Percentiles rank a stretch among this genome's conserved stretches.
These are phyloP conservation scores for Vannuccia rotundouncinata DNA, from an alignment of 2,888 invertebrate species.

Conservation along the genomic window DNA sequence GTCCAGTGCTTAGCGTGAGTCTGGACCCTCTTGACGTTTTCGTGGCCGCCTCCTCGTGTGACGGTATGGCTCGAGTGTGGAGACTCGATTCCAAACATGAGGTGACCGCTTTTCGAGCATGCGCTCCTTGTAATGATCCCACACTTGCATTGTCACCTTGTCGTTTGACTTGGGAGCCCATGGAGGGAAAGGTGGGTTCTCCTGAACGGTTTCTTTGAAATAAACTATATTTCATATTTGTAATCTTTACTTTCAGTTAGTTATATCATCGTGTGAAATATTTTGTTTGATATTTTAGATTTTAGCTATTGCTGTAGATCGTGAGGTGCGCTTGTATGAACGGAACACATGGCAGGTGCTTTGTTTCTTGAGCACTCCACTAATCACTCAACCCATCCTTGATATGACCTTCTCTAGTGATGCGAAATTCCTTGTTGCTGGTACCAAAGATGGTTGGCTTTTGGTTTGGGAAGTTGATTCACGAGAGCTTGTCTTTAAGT, in stretches of 20 bases:
- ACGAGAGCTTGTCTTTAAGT: background rate
- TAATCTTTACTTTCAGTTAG: too few relatives aligned
- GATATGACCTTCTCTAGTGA: background rate
- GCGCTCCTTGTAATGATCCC: conserved; percentile 12
- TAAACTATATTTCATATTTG: too few relatives aligned
- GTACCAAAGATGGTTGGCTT: conserved; percentile 13
- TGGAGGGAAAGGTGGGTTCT: background rate
- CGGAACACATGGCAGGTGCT: background rate
- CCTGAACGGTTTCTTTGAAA: too few relatives aligned
- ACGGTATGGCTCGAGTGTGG: conserved; percentile 28
- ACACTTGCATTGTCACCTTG: conserved; percentile 5
- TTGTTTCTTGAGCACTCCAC: background rate
- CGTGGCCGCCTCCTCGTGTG: conserved; percentile 32
- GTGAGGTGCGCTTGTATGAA: background rate
- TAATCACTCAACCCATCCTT: background rate
- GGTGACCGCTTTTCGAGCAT: background rate
- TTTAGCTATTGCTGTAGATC: conserved; percentile 14
- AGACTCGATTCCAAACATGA: background rate
- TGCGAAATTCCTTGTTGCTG: background rate
- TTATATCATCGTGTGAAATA: too few relatives aligned
- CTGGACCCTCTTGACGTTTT: conserved; percentile 33
- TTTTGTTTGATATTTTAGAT: too few relatives aligned
- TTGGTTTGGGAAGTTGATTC: background rate
- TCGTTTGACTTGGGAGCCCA: conserved; percentile 27
- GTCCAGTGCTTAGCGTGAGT: conserved; percentile 21